phyloP scores from a whole-genome alignment of 2,113 vertebrate genomes.

The Brachyhypopomus occidentalis region DNA sequence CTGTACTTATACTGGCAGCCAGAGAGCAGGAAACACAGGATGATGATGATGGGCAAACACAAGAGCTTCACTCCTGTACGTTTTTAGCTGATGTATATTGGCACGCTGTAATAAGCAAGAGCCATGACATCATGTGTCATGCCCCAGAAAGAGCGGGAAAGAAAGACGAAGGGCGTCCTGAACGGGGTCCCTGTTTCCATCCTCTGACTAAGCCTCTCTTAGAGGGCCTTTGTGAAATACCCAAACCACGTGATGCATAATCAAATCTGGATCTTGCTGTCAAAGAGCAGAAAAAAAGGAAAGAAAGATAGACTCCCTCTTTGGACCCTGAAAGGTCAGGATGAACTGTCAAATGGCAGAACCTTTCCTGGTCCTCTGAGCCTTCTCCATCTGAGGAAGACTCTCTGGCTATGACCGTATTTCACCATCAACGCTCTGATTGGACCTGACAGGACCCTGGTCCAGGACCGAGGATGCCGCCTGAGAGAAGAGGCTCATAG shows the following conservation, averaged over 20 bases:
- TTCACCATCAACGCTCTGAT: slow-evolving; percentile 33
- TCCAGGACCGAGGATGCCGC: slow-evolving; percentile 34
- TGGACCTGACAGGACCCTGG: slow-evolving; percentile 25
- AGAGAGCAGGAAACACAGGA: slow-evolving; percentile 15
- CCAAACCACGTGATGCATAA: background rate
- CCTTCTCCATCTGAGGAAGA: slow-evolving; percentile 20
- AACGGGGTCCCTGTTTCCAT: background rate
- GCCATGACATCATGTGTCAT: slow-evolving; percentile 21
- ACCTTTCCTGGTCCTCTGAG: slow-evolving; percentile 31
- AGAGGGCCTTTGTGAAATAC: slow-evolving; percentile 24
- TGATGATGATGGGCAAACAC: slow-evolving; percentile 11
- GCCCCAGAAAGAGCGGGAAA: background rate
- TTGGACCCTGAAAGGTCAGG: slow-evolving; percentile 37
- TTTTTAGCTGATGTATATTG: slow-evolving; percentile 34
- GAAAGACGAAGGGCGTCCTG: background rate
- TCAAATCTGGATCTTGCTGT: background rate
- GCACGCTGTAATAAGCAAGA: slow-evolving; percentile 40
- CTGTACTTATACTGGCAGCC: slow-evolving; percentile 35
- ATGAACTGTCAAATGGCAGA: slow-evolving; percentile 46
- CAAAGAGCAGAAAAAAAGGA: background rate
- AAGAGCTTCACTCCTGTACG: background rate
- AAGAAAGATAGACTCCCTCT: slow-evolving; percentile 16
- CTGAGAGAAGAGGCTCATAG: slow-evolving; percentile 63
- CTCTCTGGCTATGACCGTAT: slow-evolving; percentile 18
- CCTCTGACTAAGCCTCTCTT: background rate